A percentile compares a stretch with the other conserved stretches of the same genome.
phyloP scores from a whole-genome alignment of 2,888 invertebrate species.

The Caradrina clavipalpis region DNA sequence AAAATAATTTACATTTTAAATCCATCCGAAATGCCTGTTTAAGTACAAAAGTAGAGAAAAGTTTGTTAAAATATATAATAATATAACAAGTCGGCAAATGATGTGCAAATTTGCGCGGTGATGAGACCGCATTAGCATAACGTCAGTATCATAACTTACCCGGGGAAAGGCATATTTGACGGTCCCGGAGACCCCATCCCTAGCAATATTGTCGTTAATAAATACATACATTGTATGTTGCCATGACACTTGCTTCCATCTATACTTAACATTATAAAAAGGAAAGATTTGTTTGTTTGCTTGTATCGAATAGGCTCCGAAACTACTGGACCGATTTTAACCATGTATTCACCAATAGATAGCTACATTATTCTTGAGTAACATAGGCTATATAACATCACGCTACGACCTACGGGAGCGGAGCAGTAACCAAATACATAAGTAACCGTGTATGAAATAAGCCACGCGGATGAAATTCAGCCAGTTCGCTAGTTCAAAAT shows the following conservation, averaged over 20 bases:
- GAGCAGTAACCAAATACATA: too few relatives aligned
- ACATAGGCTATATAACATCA: too few relatives aligned
- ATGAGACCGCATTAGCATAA: constrained; percentile 69
- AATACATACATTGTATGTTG: constrained; percentile 23
- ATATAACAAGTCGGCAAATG: constrained; percentile 68
- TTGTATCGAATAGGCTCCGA: too few relatives aligned
- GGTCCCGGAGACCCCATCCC: constrained; percentile 36
- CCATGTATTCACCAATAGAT: too few relatives aligned
- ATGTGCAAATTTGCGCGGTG: constrained; percentile 68
- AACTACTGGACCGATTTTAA: too few relatives aligned
- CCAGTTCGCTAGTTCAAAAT: constrained; percentile 7
- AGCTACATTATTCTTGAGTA: too few relatives aligned
- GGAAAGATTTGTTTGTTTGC: too few relatives aligned
- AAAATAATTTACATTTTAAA: constrained; percentile 62
- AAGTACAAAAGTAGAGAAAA: constrained; percentile 65
- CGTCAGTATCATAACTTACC: constrained; percentile 65
- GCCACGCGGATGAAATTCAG: too few relatives aligned
- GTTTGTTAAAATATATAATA: constrained; percentile 65
- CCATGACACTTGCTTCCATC: background rate
- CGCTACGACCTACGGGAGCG: too few relatives aligned
- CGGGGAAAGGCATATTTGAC: constrained; percentile 63
- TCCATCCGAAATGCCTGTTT: constrained; percentile 54
- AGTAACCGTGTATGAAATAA: too few relatives aligned
- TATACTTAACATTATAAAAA: too few relatives aligned
- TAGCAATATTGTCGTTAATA: constrained; percentile 44